These are phyloP conservation scores for Mirza zaza DNA, from an alignment of 2,113 vertebrate genomes.

Conservation along the genomic window DNA sequence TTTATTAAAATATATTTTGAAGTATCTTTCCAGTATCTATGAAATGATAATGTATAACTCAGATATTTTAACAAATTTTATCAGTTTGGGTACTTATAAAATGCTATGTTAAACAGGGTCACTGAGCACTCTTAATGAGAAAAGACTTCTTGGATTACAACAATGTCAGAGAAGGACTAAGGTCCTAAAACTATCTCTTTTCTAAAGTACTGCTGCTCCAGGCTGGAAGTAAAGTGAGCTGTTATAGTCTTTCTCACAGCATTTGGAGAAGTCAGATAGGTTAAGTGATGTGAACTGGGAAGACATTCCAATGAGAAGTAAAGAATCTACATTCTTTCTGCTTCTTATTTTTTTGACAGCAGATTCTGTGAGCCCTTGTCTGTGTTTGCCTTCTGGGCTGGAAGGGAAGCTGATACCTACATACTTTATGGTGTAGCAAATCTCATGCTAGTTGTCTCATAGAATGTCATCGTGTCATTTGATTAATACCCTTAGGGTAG, in stretches of 20 bases:
- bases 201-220: neutral
- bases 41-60: neutral
- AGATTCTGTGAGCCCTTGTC: neutral
- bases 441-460: neutral
- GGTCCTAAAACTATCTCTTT: neutral
- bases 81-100: neutral
- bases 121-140: neutral
- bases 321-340: neutral
- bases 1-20: neutral
- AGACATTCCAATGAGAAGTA: neutral
- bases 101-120: neutral
- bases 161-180: neutral
- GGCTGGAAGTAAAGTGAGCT: neutral
- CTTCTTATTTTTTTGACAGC: neutral
- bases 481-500: neutral
- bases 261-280: neutral
- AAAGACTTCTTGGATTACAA: neutral
- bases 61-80: neutral
- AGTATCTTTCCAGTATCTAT: neutral
- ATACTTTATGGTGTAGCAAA: neutral
- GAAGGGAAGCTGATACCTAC: neutral
- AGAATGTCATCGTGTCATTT: neutral
- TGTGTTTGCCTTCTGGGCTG: neutral
- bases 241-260: neutral
- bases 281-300: neutral